Evolutionary conservation across 2,113 vertebrate species (phyloP), one percentile per base, ranked within the genome.

Genomic region (Oplegnathus fasciatus): DNA sequence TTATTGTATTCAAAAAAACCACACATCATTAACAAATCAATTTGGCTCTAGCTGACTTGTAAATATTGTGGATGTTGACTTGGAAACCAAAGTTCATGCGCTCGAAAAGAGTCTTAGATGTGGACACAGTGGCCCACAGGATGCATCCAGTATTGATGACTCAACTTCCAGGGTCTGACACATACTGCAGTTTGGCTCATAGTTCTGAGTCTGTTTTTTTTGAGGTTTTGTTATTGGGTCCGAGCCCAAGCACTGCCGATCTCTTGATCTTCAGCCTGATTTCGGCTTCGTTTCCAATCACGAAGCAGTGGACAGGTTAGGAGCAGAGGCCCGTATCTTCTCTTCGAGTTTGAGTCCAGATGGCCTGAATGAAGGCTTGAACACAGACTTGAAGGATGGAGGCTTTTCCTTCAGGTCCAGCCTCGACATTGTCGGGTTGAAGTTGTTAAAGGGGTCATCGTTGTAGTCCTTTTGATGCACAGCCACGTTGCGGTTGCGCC

Each of bases 281-380:
- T 70, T 64, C 2, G 17, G 10, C 14, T 81, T 15, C 1, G 10
- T 52, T 71, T 22, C 48, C 44, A 9, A 68, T 74, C 52, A 84
- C 6, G 40, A 82, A 32, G 86, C 6, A 5, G 7, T 26, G 15
- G 88, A 89, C 22, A 96, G 67, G 75, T 96, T 91, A 0, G 96
- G 96, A 73, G 95, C 95, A 14, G 95, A 96, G 1, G 95, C 94
- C 54, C 93, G 86, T 46, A 95, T 84, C 75, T 92, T 95, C 14
- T 86, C 86, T 4, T 86, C 85, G 6, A 84, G 3, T 28, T 17
- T 86, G 48, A 91, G 65, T 13, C 26, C 9, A 8, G 82, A 0
- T 0, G n/a, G 22, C 24, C 26, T 80, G 73, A 61, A 37, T 1
- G 77, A 0, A 15, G 74, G 0, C 42, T 83, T 93, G 40, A 0